These are phyloP conservation scores for Chamaetylas fuelleborni DNA, from an alignment of 2,113 vertebrate genomes.

Conservation along the genomic window DNA sequence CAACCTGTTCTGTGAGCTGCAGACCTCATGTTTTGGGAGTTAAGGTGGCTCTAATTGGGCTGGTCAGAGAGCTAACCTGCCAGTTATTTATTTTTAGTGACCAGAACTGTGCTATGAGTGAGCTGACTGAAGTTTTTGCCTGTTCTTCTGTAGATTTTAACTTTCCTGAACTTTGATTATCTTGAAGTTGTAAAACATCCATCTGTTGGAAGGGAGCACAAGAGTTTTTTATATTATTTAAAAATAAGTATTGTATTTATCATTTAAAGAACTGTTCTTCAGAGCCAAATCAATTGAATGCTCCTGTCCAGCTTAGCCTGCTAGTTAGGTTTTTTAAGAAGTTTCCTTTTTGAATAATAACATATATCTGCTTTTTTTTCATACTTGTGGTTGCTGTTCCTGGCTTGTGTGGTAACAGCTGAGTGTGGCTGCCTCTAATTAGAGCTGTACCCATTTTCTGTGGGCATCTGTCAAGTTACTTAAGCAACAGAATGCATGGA, in stretches of 20 bases:
- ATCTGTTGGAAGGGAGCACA: not conserved
- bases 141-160: not conserved
- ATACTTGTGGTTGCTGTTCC: not conserved
- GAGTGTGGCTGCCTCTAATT: not conserved
- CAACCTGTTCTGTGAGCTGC: not conserved
- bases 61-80: not conserved
- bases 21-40: not conserved
- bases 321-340: not conserved
- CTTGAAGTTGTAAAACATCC: not conserved
- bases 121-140: not conserved
- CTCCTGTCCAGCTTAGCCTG: not conserved
- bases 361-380: not conserved
- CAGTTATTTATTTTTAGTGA: not conserved
- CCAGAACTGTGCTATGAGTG: not conserved
- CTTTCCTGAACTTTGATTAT: not conserved
- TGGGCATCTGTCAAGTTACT: not conserved
- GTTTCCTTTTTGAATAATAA: not conserved
- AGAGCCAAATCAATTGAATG: not conserved
- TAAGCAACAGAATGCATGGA: not conserved
- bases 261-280: not conserved
- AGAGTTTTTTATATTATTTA: not conserved
- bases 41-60: not conserved
- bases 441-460: not conserved
- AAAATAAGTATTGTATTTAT: not conserved
- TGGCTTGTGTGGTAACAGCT: not conserved